phyloP scores from a whole-genome alignment of 2,113 vertebrate genomes.

The Cebidichthys violaceus region DNA sequence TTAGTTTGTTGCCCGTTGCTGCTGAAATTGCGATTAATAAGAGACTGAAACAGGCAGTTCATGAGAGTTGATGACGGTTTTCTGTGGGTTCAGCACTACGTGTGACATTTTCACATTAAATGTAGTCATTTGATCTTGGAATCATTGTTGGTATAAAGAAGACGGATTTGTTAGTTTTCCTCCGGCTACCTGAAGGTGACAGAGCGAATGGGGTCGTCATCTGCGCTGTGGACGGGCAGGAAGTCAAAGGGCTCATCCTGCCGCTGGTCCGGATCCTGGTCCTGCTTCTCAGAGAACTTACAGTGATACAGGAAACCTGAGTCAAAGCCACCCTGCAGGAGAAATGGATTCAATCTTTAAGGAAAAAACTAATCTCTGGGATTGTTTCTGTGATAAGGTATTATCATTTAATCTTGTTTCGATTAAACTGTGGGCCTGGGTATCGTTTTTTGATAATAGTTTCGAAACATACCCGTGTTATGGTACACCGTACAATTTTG shows the following conservation, averaged over 20 bases:
- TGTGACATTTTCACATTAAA: background rate
- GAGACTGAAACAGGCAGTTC: background rate
- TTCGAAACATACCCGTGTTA: background rate
- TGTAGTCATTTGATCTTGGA: background rate
- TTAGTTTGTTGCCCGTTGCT: background rate
- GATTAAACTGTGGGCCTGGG: background rate
- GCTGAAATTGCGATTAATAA: background rate
- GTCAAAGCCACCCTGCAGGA: constrained; percentile 89
- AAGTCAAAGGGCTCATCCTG: constrained; percentile 89
- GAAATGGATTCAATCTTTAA: background rate
- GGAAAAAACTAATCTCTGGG: background rate
- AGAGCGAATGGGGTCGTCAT: constrained; percentile 85
- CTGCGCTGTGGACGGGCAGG: constrained; percentile 78
- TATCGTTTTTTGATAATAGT: background rate
- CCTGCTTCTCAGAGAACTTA: constrained; percentile 84
- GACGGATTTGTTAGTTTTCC: background rate
- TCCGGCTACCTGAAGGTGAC: constrained; percentile 88
- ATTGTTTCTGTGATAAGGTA: background rate
- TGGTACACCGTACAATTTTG: background rate
- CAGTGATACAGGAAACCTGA: constrained; percentile 94
- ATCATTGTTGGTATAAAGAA: background rate
- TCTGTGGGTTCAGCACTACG: background rate
- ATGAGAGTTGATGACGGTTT: background rate
- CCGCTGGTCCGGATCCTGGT: constrained; percentile 62
- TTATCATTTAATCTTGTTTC: background rate